Base-by-base conservation (phyloP, 2,888 invertebrate species). In the Pilophorus perplexus region DNA sequence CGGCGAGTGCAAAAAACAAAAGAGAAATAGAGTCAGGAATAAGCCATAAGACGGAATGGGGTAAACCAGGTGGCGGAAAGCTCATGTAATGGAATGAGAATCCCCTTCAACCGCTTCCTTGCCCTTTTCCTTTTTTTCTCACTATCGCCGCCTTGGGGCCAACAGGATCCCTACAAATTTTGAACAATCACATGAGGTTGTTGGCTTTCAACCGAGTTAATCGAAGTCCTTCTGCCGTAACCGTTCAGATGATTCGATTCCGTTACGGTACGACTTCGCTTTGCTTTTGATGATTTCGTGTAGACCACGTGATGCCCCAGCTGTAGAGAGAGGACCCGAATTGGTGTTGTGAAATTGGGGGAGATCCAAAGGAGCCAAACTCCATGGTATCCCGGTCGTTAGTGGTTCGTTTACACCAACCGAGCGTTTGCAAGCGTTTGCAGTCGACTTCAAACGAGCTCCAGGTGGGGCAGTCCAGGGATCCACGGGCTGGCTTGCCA, bases 11-110 rank as follows among this genome's bases (percentile, higher is more conserved):
- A 33, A 33, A 42, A 59, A 59, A 59, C 42, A 59, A 59, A 33
- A 59, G 59, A 59, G 27, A 59, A 59, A 59, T 59, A 42, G 42
- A 59, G 40, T 59, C 59, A 25, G 59, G 59, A 59, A 59, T 59
- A 59, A 59, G 40, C 59, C 59, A 59, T 59, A 59, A 59, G 59
- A 42, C 22, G 59, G 44, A 59, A 59, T 40, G 59, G 59, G 20
- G 22, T 40, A 42, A 22, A 42, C 42, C 42, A 42, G 59, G 59
- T 28, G 46, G 48, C 48, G 48, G 52, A 27, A 50, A 27, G 50
- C 22, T 59, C 59, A 40, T 59, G 59, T 59, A 59, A 59, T 59
- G 42, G 59, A 23, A 59, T 59, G 59, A 59, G 59, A 42, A 59
- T 59, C 42, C 40, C 10, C 42, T 22, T 22, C 33, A 18, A 12